Evolutionary conservation across 1,140 invertebrate genomes (phyloP).

Genomic region (Papilio helenus): DNA sequence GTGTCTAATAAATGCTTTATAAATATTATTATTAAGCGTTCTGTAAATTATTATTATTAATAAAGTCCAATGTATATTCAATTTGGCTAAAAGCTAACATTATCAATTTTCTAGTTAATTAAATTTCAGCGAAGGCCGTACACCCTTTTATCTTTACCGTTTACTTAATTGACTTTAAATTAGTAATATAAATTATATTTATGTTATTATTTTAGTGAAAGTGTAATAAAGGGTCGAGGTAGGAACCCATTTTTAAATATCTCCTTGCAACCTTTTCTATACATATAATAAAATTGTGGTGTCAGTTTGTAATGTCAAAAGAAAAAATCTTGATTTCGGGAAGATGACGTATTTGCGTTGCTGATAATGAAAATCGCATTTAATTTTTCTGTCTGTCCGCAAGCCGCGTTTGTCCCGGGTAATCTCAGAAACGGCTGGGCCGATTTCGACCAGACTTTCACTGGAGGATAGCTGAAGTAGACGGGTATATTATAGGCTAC

Average conservation of each 20-base stretch:
- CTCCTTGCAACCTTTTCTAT: too few species aligned
- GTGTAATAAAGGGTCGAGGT: not conserved
- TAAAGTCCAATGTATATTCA: not conserved
- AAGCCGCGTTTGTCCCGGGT: too few species aligned
- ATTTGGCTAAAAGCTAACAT: conserved; percentile 5
- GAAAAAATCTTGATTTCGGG: too few species aligned
- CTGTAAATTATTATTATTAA: conserved; percentile 2
- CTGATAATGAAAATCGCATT: too few species aligned
- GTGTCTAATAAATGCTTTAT: not conserved
- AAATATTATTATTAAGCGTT: not conserved
- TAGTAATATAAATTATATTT: conserved; percentile 16
- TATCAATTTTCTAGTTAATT: conserved; percentile 22
- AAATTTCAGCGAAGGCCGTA: conserved; percentile 9
- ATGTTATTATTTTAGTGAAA: not conserved
- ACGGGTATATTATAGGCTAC: too few species aligned
- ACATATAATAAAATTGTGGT: too few species aligned
- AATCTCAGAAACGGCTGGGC: too few species aligned
- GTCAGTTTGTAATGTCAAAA: too few species aligned
- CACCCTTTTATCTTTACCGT: conserved; percentile 5
- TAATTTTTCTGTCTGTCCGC: too few species aligned
- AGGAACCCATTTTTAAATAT: not conserved
- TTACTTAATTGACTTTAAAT: conserved; percentile 20
- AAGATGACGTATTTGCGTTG: too few species aligned
- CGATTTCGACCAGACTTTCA: too few species aligned
- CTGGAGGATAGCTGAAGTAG: too few species aligned